Percentiles rank a stretch among this genome's conserved stretches.
Evolutionary conservation across 1,140 invertebrate genomes (phyloP).

Genomic region (Euwallacea similis): DNA sequence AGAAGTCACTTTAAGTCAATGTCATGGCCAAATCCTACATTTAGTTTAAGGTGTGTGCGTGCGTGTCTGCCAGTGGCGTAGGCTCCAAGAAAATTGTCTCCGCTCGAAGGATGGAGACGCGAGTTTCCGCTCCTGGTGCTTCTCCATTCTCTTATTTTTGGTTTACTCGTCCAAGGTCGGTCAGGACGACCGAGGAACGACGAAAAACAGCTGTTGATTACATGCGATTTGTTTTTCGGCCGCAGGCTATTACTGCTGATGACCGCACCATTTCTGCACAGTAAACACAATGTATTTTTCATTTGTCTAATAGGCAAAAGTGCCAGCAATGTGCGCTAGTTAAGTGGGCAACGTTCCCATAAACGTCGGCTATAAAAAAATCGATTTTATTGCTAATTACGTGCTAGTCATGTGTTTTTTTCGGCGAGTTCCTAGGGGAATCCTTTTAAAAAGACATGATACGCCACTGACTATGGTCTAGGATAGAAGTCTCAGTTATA

Average conservation of each 20-base stretch:
- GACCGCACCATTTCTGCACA: slow-evolving; percentile 8
- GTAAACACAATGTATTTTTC: slow-evolving; percentile 2
- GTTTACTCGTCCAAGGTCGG: not conserved
- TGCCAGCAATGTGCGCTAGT: not conserved
- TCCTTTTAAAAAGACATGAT: too few species aligned
- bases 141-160: not conserved
- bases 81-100: too few species aligned
- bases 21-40: slow-evolving; percentile 32
- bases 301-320: not conserved
- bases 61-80: not conserved
- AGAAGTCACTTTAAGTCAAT: slow-evolving; percentile 23
- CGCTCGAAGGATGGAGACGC: too few species aligned
- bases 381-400: too few species aligned
- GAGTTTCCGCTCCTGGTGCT: too few species aligned
- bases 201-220: slow-evolving; percentile 20
- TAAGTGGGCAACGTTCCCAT: too few species aligned
- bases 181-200: slow-evolving; percentile 8
- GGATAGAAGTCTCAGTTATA: too few species aligned
- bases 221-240: slow-evolving; percentile 5
- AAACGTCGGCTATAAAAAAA: too few species aligned
- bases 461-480: too few species aligned
- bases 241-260: slow-evolving; percentile 12
- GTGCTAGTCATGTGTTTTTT: too few species aligned
- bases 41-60: slow-evolving; percentile 24
- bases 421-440: too few species aligned